Evolutionary conservation across 2,797 vertebrate genomes (phyloP).

Genomic region (Amazonetta brasiliensis): DNA sequence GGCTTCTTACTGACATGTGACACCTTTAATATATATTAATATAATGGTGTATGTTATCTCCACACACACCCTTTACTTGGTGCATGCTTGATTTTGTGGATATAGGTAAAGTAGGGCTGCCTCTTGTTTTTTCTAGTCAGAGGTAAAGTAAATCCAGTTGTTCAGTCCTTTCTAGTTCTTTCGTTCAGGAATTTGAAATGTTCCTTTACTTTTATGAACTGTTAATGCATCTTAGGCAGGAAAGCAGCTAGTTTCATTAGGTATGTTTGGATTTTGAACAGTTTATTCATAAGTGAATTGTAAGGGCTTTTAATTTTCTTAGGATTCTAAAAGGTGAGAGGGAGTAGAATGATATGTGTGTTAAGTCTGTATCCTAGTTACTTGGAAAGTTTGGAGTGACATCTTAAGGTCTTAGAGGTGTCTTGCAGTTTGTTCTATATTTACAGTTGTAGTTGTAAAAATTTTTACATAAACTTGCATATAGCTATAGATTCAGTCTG

Average conservation of each 20-base stretch:
- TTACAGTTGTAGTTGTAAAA: background rate
- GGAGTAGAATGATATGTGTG: background rate
- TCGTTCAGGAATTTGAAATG: background rate
- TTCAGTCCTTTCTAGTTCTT: background rate
- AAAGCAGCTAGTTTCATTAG: background rate
- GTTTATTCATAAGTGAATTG: background rate
- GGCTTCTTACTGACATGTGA: background rate
- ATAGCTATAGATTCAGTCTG: background rate
- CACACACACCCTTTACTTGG: background rate
- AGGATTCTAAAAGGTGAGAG: background rate
- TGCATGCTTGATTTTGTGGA: background rate
- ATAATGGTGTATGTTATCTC: background rate
- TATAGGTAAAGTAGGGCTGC: slow-evolving; percentile 9
- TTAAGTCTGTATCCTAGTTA: background rate
- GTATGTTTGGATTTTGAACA: background rate
- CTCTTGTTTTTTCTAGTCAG: background rate
- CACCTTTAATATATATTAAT: background rate
- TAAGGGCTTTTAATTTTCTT: background rate
- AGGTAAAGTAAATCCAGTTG: background rate
- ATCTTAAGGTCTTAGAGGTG: background rate
- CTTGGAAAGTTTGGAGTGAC: background rate
- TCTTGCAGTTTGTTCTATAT: background rate
- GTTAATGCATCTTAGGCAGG: background rate
- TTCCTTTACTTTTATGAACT: background rate
- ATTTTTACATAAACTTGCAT: background rate